These are phyloP conservation scores for Cichladusa arquata DNA, from an alignment of 2,113 vertebrate genomes.

Conservation along the genomic window DNA sequence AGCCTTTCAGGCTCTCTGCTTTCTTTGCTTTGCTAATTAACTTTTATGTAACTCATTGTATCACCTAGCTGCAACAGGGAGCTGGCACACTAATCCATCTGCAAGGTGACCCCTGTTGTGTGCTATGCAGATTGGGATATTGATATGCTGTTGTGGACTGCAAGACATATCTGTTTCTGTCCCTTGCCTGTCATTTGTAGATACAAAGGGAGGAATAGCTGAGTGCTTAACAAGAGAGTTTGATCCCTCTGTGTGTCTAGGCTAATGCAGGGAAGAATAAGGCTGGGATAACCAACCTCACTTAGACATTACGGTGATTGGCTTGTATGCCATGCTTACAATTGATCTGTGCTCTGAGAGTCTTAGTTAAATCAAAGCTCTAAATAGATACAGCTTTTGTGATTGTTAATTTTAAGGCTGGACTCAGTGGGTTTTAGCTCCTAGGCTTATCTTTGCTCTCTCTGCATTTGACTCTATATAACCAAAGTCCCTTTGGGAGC, in stretches of 20 bases:
- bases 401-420: constrained; percentile 51
- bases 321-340: background rate
- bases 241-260: background rate
- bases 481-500: constrained; percentile 43
- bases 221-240: constrained; percentile 4
- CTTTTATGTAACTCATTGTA: constrained; percentile 28
- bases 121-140: constrained; percentile 48
- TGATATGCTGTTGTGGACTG: constrained; percentile 42
- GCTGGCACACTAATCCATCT: constrained; percentile 47
- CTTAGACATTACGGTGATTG: background rate
- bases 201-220: constrained; percentile 14
- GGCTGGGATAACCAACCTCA: constrained; percentile 17
- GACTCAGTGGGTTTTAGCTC: constrained; percentile 17
- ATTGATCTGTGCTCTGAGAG: constrained; percentile 44
- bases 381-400: constrained; percentile 48
- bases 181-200: constrained; percentile 33
- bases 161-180: constrained; percentile 29
- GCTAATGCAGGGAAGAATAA: constrained; percentile 16
- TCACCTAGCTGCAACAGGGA: constrained; percentile 34
- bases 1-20: constrained; percentile 9
- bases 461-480: constrained; percentile 30
- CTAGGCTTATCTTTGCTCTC: constrained; percentile 20
- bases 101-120: constrained; percentile 56
- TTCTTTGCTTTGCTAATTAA: constrained; percentile 64
- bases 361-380: constrained; percentile 54